These are phyloP conservation scores for Clarias magur DNA, from an alignment of 2,113 vertebrate genomes.

Conservation along the genomic window DNA sequence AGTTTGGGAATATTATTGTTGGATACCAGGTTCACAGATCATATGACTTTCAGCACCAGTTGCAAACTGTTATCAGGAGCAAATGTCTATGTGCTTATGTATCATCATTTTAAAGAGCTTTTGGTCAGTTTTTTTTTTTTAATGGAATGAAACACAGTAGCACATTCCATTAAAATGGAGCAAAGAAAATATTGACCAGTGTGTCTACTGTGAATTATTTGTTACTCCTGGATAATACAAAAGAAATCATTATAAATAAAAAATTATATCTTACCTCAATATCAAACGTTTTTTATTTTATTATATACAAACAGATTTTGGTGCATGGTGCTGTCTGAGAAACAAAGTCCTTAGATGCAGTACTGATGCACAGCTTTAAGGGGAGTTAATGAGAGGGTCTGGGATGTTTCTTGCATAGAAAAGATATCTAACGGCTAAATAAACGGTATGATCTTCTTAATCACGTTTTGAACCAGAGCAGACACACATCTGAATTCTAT, in stretches of 20 bases:
- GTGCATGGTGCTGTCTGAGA: not conserved
- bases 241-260: too few relatives aligned
- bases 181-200: not conserved
- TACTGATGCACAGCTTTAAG: not conserved
- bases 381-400: not conserved
- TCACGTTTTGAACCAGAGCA: not conserved
- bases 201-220: not conserved
- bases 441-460: not conserved
- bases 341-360: not conserved
- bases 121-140: not conserved
- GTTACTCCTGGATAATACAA: not conserved
- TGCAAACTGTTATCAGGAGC: not conserved
- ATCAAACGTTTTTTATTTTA: not conserved
- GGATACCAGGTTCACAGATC: not conserved
- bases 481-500: not conserved
- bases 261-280: not conserved
- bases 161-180: not conserved
- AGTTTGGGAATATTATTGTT: not conserved
- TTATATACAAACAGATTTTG: not conserved
- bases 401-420: not conserved
- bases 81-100: not conserved
- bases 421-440: not conserved
- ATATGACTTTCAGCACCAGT: not conserved
- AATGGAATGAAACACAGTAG: not conserved
- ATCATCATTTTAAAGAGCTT: not conserved